phyloP scores from a whole-genome alignment of 2,113 vertebrate genomes.

The Calypte anna region DNA sequence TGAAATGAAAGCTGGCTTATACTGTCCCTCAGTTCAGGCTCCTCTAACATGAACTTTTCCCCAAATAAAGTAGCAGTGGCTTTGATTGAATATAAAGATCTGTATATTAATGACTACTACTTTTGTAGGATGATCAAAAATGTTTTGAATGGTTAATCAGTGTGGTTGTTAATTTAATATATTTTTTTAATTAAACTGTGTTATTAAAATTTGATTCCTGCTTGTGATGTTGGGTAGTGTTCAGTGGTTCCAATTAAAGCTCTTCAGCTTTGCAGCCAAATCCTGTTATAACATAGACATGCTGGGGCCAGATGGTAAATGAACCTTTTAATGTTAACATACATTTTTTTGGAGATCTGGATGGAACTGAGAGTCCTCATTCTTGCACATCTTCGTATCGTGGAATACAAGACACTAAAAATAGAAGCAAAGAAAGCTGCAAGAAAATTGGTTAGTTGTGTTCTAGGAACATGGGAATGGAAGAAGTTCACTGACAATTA shows the following conservation, averaged over 20 bases:
- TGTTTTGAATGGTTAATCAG: background rate
- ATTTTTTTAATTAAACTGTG: background rate
- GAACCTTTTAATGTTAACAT: constrained; percentile 13
- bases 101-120: background rate
- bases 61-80: background rate
- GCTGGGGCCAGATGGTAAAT: constrained; percentile 27
- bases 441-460: background rate
- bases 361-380: background rate
- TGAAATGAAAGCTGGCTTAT: background rate
- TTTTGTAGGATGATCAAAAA: background rate
- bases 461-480: background rate
- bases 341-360: background rate
- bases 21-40: background rate
- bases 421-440: background rate
- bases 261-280: background rate
- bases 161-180: background rate
- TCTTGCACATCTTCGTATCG: background rate
- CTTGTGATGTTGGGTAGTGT: background rate
- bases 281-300: background rate
- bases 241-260: constrained; percentile 44
- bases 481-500: background rate
- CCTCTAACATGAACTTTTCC: background rate
- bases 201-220: background rate
- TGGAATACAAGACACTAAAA: background rate
- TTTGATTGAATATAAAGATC: background rate